phyloP scores from a whole-genome alignment of 1,140 invertebrate species.

The Chelonus insularis region DNA sequence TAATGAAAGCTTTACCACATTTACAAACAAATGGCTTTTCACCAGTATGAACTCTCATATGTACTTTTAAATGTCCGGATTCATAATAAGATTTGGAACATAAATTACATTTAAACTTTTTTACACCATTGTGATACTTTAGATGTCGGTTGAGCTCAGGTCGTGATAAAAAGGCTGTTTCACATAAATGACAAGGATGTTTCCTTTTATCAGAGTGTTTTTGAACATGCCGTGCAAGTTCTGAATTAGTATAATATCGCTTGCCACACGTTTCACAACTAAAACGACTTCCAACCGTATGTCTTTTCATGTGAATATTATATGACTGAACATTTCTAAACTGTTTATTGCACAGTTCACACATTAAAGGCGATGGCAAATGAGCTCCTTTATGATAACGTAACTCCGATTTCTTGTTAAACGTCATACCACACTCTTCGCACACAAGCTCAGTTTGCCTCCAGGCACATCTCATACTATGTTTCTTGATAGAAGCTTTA shows the following conservation, averaged over 20 bases:
- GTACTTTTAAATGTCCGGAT: slow-evolving; percentile 60
- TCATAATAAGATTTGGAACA: slow-evolving; percentile 48
- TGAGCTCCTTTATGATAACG: slow-evolving; percentile 41
- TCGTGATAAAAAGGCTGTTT: slow-evolving; percentile 42
- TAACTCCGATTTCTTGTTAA: slow-evolving; percentile 33
- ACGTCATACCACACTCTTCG: slow-evolving; percentile 34
- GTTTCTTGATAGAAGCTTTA: slow-evolving; percentile 6
- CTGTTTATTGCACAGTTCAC: slow-evolving; percentile 46
- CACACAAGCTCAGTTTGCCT: slow-evolving; percentile 27
- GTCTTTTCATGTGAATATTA: slow-evolving; percentile 55
- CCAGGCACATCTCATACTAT: slow-evolving; percentile 15
- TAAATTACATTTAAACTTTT: slow-evolving; percentile 60
- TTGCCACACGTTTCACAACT: slow-evolving; percentile 39
- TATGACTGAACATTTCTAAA: slow-evolving; percentile 55
- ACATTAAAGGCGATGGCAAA: slow-evolving; percentile 32
- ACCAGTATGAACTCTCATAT: slow-evolving; percentile 60
- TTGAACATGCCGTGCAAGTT: slow-evolving; percentile 43
- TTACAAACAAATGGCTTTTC: slow-evolving; percentile 55
- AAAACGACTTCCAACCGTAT: slow-evolving; percentile 40
- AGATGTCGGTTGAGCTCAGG: slow-evolving; percentile 44
- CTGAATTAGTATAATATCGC: slow-evolving; percentile 44
- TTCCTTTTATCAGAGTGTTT: slow-evolving; percentile 38
- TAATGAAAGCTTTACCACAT: slow-evolving; percentile 53
- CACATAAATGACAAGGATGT: slow-evolving; percentile 39
- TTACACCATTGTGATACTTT: slow-evolving; percentile 44